A percentile compares a stretch with the other conserved stretches of the same genome.
Evolutionary conservation across 2,113 vertebrate species (phyloP).

Genomic region (Taxidea taxus): DNA sequence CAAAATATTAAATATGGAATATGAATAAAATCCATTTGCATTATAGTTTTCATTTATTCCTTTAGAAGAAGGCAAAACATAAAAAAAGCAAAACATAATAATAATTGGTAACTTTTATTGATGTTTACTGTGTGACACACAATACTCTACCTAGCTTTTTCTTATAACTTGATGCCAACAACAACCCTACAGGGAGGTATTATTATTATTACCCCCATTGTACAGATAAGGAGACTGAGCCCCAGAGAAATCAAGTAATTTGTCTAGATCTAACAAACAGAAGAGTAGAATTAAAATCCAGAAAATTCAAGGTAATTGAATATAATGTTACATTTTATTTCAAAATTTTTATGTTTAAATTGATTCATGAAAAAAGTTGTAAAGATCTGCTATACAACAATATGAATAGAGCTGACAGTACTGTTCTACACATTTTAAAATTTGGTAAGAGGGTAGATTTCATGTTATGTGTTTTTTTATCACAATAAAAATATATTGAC

Average conservation of each 20-base stretch:
- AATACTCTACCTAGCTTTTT: not conserved
- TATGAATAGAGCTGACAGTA: not conserved
- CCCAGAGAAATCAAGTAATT: not conserved
- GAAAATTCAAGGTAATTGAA: not conserved
- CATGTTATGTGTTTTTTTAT: not conserved
- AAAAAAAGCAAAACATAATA: not conserved
- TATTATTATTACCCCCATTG: not conserved
- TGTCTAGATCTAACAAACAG: not conserved
- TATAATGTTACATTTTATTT: not conserved
- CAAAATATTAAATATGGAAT: not conserved
- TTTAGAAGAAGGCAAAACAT: not conserved
- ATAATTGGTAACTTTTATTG: not conserved
- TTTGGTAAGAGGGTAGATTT: not conserved
- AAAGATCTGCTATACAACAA: not conserved
- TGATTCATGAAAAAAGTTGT: not conserved
- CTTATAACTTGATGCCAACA: not conserved
- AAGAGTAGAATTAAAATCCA: slow-evolving; percentile 25
- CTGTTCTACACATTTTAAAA: not conserved
- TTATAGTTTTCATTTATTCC: slow-evolving; percentile 23
- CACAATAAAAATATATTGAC: not conserved
- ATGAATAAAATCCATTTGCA: not conserved
- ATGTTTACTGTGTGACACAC: not conserved
- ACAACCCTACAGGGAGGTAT: not conserved
- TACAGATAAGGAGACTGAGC: not conserved
- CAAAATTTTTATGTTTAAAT: not conserved